Percentiles rank a stretch among this genome's conserved stretches.
phyloP scores from a whole-genome alignment of 2,113 vertebrate genomes.

The Gasterosteus nipponicus region DNA sequence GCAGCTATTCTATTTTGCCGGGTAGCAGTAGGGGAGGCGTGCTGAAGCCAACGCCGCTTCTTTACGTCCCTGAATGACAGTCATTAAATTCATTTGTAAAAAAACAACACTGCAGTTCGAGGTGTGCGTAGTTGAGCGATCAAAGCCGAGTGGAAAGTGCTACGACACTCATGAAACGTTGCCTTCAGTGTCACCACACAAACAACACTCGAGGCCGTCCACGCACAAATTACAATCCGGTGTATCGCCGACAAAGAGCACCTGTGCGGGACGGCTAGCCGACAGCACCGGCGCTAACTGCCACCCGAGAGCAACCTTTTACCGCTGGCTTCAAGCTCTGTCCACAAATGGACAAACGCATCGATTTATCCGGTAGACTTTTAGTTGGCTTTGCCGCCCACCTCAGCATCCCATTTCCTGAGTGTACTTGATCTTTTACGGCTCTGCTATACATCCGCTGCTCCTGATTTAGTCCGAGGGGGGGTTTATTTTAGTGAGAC shows the following conservation, averaged over 20 bases:
- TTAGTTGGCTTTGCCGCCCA: constrained; percentile 20
- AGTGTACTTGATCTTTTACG: constrained; percentile 2
- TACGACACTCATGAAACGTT: too few relatives aligned
- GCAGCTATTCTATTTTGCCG: too few relatives aligned
- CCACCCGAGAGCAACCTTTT: constrained; percentile 25
- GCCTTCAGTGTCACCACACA: not conserved
- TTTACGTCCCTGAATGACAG: too few relatives aligned
- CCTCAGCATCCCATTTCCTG: constrained; percentile 35
- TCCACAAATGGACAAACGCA: constrained; percentile 52
- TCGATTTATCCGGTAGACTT: constrained; percentile 46
- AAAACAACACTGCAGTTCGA: too few relatives aligned
- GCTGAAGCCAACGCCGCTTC: too few relatives aligned
- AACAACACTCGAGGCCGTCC: not conserved
- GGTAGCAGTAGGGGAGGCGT: too few relatives aligned
- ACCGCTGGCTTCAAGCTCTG: constrained; percentile 34
- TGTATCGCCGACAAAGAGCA: not conserved
- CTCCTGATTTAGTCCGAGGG: not conserved
- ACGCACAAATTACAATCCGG: not conserved
- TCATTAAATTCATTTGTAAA: too few relatives aligned
- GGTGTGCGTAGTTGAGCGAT: too few relatives aligned
- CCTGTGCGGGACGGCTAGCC: not conserved
- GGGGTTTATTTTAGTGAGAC: not conserved
- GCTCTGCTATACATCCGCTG: constrained; percentile 17
- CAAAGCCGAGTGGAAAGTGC: too few relatives aligned
- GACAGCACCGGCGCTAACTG: not conserved